These are phyloP conservation scores for Nannospalax galili DNA, from an alignment of 2,113 vertebrate genomes.

Conservation along the genomic window DNA sequence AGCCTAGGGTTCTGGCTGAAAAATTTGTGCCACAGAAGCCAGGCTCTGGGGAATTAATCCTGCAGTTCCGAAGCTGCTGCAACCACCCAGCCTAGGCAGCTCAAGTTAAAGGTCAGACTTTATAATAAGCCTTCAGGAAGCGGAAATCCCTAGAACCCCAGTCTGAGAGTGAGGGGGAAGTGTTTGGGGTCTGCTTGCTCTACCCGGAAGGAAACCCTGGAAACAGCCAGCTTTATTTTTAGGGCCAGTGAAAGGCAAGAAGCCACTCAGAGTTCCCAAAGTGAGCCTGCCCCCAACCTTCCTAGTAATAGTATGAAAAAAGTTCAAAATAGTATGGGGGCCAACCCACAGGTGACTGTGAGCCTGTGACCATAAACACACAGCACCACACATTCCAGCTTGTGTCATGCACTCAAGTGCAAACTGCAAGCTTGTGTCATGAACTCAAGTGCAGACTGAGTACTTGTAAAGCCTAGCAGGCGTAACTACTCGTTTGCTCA, in stretches of 20 bases:
- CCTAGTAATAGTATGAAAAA: background rate
- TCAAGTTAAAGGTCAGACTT: conserved; percentile 71
- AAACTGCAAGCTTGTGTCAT: background rate
- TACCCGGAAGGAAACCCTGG: background rate
- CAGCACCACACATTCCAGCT: background rate
- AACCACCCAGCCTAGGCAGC: background rate
- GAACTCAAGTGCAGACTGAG: too few species aligned
- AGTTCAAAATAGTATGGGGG: background rate
- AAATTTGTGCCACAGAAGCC: background rate
- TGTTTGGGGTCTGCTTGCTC: background rate
- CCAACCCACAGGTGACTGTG: background rate
- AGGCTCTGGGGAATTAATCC: conserved; percentile 28
- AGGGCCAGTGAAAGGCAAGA: background rate
- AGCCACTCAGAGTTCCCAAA: background rate
- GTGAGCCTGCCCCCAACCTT: background rate
- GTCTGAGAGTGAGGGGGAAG: background rate
- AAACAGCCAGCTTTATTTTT: conserved; percentile 11
- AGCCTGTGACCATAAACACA: background rate
- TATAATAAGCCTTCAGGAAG: conserved; percentile 68
- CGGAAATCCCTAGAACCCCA: conserved; percentile 8
- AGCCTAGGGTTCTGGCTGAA: background rate
- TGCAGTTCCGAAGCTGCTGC: conserved; percentile 2
- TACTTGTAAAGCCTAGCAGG: background rate
- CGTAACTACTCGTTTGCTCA: background rate
- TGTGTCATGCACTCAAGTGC: background rate